Conservation (phyloP, 2,888 invertebrate species). For the Polymixis flavicincta region DNA sequence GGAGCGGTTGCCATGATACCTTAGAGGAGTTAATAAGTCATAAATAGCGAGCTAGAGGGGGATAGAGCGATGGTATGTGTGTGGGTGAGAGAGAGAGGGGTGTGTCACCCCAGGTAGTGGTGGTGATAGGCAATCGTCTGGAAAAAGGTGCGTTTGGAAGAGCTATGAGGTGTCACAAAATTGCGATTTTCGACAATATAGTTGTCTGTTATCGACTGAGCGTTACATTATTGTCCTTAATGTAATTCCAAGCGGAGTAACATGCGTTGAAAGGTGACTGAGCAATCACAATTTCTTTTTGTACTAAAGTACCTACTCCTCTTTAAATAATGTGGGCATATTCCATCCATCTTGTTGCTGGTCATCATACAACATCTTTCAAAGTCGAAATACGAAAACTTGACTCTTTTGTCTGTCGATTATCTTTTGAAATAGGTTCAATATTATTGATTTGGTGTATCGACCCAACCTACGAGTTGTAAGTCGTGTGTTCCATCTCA, state of each 20-base stretch:
- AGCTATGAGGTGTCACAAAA: constrained; percentile 83
- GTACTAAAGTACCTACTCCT: too few species aligned
- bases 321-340: too few species aligned
- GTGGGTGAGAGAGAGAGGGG: constrained; percentile 75
- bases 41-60: constrained; percentile 84
- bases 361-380: not conserved
- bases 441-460: not conserved
- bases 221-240: constrained; percentile 40
- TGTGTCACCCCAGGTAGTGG: constrained; percentile 82
- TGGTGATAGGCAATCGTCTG: constrained; percentile 88
- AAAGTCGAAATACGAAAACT: not conserved
- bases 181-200: constrained; percentile 77
- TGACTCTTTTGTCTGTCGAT: not conserved
- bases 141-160: constrained; percentile 87
- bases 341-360: not conserved
- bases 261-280: not conserved
- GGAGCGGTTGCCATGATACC: constrained; percentile 90
- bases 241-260: constrained; percentile 33
- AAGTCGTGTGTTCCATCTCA: too few species aligned
- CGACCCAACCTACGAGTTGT: too few species aligned
- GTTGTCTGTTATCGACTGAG: constrained; percentile 56
- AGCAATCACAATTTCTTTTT: not conserved
- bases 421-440: not conserved
- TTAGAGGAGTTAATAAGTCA: constrained; percentile 90
- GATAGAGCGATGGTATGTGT: constrained; percentile 70